These are phyloP conservation scores for Tachina lurida DNA, from an alignment of 2,888 invertebrate species.

Conservation along the genomic window DNA sequence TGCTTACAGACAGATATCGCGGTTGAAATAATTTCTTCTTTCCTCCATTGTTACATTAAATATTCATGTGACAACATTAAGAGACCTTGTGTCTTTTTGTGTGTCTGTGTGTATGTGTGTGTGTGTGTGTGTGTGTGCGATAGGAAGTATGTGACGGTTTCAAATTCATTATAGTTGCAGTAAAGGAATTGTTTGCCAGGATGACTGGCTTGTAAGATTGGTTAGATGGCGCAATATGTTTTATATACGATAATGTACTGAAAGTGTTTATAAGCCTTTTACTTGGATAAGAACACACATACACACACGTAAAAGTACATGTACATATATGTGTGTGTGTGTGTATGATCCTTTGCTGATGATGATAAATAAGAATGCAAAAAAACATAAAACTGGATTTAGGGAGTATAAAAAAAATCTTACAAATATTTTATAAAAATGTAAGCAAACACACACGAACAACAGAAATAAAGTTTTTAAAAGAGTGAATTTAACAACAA, in stretches of 20 bases:
- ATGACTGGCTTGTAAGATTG: slow-evolving; percentile 31
- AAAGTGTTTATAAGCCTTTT: slow-evolving; percentile 68
- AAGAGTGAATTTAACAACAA: slow-evolving; percentile 8
- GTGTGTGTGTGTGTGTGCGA: neutral
- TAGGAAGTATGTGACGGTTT: slow-evolving; percentile 4
- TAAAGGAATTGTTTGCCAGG: slow-evolving; percentile 23
- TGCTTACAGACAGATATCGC: slow-evolving; percentile 6
- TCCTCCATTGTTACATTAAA: slow-evolving; percentile 38
- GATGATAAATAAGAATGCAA: slow-evolving; percentile 18
- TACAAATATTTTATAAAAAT: slow-evolving; percentile 4
- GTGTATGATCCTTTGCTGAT: neutral
- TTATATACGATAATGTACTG: slow-evolving; percentile 54
- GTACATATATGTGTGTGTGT: too few species aligned
- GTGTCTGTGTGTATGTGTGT: neutral
- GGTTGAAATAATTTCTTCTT: slow-evolving; percentile 32
- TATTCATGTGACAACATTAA: slow-evolving; percentile 52
- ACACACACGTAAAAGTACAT: neutral
- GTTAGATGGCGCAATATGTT: slow-evolving; percentile 52
- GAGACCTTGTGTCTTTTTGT: neutral
- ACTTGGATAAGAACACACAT: slow-evolving; percentile 9
- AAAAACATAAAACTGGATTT: slow-evolving; percentile 48
- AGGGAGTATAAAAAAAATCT: slow-evolving; percentile 26
- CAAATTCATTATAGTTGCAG: slow-evolving; percentile 22
- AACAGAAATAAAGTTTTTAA: slow-evolving; percentile 20
- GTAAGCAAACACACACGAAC: neutral